Conservation (phyloP, 30 jellyfish, hydroid and myxozoan genomes). For the Chrysaora quinquecirrha region DNA sequence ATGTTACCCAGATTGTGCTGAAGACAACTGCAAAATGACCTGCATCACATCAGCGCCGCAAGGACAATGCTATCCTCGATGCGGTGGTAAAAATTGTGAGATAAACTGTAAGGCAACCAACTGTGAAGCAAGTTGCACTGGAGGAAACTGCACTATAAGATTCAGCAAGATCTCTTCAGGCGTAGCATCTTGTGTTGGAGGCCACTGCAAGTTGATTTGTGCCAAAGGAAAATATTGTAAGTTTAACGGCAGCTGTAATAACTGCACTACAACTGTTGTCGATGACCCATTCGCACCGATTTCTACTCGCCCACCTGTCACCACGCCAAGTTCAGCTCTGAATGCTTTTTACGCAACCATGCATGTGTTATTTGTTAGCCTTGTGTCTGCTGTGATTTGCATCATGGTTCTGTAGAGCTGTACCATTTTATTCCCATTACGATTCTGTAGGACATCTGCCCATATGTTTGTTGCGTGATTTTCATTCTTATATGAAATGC, state of each 20-base stretch:
- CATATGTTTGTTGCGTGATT: too few relatives aligned
- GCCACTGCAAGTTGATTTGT: conserved; percentile 29
- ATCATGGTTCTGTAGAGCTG: background rate
- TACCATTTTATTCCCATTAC: background rate
- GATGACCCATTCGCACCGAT: conserved; percentile 51
- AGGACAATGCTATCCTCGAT: conserved; percentile 22
- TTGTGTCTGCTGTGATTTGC: background rate
- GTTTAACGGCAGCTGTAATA: background rate
- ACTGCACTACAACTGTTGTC: conserved; percentile 16
- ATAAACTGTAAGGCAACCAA: conserved; percentile 23
- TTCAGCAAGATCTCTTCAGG: conserved; percentile 26
- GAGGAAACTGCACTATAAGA: conserved; percentile 36
- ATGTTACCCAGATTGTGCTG: conserved; percentile 25
- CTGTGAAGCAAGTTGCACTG: conserved; percentile 20
- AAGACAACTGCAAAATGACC: conserved; percentile 40
- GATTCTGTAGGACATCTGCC: too few relatives aligned
- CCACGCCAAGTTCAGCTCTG: background rate
- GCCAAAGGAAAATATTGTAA: conserved; percentile 27
- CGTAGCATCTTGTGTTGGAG: background rate
- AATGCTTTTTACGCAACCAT: background rate
- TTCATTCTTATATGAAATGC: too few relatives aligned
- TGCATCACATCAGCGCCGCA: background rate
- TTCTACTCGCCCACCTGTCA: too few relatives aligned
- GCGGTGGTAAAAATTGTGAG: conserved; percentile 33
- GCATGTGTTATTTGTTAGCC: background rate